Evolutionary conservation across 2,888 invertebrate genomes (phyloP).

Genomic region (Eupithecia centaureata): DNA sequence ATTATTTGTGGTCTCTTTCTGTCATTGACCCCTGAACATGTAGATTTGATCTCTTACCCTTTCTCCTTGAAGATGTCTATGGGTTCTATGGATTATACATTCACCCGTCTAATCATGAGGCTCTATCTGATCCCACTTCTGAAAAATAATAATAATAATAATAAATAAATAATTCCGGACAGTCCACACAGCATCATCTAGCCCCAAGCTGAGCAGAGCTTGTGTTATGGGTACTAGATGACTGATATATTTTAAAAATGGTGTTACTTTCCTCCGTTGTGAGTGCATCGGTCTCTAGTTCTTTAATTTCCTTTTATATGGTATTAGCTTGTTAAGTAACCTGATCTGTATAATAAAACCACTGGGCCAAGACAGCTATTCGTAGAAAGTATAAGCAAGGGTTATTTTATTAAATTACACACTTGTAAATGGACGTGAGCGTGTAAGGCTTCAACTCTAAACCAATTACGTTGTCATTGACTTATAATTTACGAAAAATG

Average conservation of each 20-base stretch:
- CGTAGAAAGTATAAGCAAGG: not conserved
- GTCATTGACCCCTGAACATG: not conserved
- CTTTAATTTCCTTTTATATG: not conserved
- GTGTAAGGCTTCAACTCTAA: slow-evolving; percentile 5
- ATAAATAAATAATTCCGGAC: too few species aligned
- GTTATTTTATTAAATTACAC: slow-evolving; percentile 6
- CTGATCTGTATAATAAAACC: not conserved
- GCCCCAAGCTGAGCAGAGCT: too few species aligned
- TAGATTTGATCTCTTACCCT: not conserved
- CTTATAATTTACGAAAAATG: not conserved
- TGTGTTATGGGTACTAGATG: too few species aligned
- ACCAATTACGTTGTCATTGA: slow-evolving; percentile 5
- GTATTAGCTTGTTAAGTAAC: not conserved
- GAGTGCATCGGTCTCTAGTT: not conserved
- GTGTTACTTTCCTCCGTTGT: not conserved
- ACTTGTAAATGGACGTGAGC: not conserved
- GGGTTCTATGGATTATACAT: too few species aligned
- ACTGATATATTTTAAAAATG: too few species aligned
- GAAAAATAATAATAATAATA: too few species aligned
- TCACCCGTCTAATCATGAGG: too few species aligned
- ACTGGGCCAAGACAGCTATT: not conserved
- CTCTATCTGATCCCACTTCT: not conserved
- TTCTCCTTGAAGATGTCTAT: not conserved
- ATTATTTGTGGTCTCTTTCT: not conserved
- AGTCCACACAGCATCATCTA: too few species aligned